A percentile compares a stretch with the other conserved stretches of the same genome.
Conservation (phyloP, 2,113 vertebrate species). For the Gavia stellata region DNA sequence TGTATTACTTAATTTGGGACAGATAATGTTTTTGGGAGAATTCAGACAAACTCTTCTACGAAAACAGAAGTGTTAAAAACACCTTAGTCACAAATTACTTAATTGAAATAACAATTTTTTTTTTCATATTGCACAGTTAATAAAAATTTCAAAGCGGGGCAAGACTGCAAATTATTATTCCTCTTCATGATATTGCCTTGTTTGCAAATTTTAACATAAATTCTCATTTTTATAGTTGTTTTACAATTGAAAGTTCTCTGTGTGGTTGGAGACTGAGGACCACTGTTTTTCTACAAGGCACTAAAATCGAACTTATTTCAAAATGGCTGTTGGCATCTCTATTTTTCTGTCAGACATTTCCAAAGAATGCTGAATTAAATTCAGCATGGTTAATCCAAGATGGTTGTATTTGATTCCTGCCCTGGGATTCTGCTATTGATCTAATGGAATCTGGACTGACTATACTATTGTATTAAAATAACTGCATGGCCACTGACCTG, state of each 20-base stretch:
- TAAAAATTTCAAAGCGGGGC: background rate
- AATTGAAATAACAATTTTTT: background rate
- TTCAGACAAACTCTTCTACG: background rate
- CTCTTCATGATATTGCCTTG: background rate
- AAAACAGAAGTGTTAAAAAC: background rate
- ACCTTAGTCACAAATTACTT: background rate
- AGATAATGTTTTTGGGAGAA: background rate
- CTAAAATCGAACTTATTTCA: background rate
- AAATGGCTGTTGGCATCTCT: background rate
- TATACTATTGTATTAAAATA: background rate
- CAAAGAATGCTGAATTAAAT: background rate
- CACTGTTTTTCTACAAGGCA: background rate
- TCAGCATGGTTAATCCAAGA: background rate
- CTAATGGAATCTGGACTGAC: background rate
- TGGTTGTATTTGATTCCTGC: background rate
- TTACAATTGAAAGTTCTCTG: background rate
- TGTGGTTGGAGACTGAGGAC: background rate
- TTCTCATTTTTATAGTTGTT: background rate
- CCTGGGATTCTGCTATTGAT: background rate
- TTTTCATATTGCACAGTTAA: background rate
- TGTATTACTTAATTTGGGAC: background rate
- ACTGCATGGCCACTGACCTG: background rate
- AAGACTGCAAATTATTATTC: background rate
- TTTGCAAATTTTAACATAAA: background rate
- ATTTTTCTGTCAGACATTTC: background rate